Evolutionary conservation across 2,797 vertebrate genomes (phyloP), one percentile per base, ranked within the genome.

Genomic region (Tenualosa thibaudeaui): DNA sequence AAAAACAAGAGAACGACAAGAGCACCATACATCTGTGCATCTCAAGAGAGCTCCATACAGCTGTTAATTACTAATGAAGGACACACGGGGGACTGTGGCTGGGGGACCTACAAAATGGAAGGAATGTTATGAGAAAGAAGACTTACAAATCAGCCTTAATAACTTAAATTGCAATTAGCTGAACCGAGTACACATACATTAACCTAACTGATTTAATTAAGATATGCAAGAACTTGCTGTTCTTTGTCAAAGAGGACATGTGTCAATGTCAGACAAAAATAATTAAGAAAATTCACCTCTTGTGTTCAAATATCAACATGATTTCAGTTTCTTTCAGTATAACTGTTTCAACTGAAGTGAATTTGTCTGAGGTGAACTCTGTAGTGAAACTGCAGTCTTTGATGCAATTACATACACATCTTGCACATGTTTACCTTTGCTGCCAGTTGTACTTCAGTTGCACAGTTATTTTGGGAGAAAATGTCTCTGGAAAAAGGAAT

Each of bases 21-120:
- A 88, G 86, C 87, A 84, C 50, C 81, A 87, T 89, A 88, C 91
- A 88, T 91, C 82, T 84, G 65, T 71, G 81, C 46, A 86, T 92
- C 92, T 92, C 92, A 82, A 68, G 90, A 92, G 93, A 88, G 90
- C 82, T 85, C 84, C 83, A 6, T 89, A 88, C 88, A 92, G 90
- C 91, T 92, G 92, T 86, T 93, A 93, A 93, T 92, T 90, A 92
- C 89, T 90, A 91, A 93, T 92, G 92, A 92, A 91, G 88, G 91
- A 91, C 90, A 89, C 82, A 0, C 31, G 3, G 85, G 86, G 87
- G 89, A 91, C 86, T 89, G 86, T 82, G 86, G 86, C 86, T 91
- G 89, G 93, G 94, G 94, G 93, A 31, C 93, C 89, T 90, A 86
- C 87, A 75, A 89, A 90, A 68, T 85, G 86, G 65, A 71, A 78